A percentile compares a stretch with the other conserved stretches of the same genome.
Evolutionary conservation across 1,140 invertebrate genomes (phyloP).

Genomic region (Formica exsecta): DNA sequence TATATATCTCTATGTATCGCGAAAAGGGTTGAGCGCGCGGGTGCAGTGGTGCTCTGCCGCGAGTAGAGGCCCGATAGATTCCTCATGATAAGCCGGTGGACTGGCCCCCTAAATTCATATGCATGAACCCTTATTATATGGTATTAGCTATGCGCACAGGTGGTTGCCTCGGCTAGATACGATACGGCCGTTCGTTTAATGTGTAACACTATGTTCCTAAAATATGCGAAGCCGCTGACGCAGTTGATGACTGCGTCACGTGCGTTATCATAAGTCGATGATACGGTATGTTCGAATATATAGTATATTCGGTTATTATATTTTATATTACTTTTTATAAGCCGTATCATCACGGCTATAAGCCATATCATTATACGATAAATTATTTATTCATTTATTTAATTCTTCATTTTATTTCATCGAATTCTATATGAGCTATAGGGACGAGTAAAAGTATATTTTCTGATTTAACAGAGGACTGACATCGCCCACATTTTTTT

Average conservation of each 20-base stretch:
- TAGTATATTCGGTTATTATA: neutral
- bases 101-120: conserved; percentile 85
- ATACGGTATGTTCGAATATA: conserved; percentile 50
- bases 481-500: neutral
- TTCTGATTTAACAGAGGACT: conserved; percentile 9
- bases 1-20: conserved; percentile 67
- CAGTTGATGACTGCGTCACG: conserved; percentile 52
- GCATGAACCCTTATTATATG: conserved; percentile 86
- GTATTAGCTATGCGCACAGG: conserved; percentile 86
- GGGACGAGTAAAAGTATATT: neutral
- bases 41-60: conserved; percentile 6
- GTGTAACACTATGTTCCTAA: conserved; percentile 69
- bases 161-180: conserved; percentile 80
- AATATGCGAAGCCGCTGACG: conserved; percentile 63
- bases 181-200: conserved; percentile 72
- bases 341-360: too few relatives aligned
- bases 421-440: neutral
- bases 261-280: conserved; percentile 65
- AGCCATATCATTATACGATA: neutral
- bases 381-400: conserved; percentile 12
- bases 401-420: neutral
- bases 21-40: conserved; percentile 80
- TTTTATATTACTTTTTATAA: neutral
- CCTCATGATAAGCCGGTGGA: conserved; percentile 77
- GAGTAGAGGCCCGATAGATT: conserved; percentile 79